Base-by-base conservation (phyloP, 2,888 invertebrate genomes). In the Conus canariensis region DNA sequence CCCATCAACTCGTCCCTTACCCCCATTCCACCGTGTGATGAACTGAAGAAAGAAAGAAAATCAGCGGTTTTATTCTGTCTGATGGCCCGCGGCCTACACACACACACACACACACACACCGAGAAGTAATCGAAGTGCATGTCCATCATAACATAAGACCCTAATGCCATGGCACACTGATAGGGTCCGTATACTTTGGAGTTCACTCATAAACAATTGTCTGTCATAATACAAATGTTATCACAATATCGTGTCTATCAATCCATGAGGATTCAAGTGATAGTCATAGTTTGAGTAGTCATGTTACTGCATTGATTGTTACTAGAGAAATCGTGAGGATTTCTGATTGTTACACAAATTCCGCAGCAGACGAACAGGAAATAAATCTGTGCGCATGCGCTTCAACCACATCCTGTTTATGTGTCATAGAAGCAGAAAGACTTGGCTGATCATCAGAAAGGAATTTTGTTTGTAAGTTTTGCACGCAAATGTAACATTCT, bases 331-430 rank as follows among this genome's bases (percentile, higher is more conserved):
- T 16, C 8, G 4, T 22, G 70, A 22, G 19, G 0, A 22, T 70
- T 16, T 70, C 8, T 16, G 8, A 16, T 70, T 70, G 70, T 8
- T 19, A 70, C 70, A 70, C 70, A 22, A 16, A 22, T 22, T 22
- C 30, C 25, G 25, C 25, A 77, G 77, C 77, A 77, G 77, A 25
- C n/a, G 45, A 58, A 58, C 22, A 87, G 87, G 56, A 74, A 64
- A 25, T 70, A 87, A 87, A 6, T 56, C 0, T 64, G n/a, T 19
- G 56, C 87, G 87, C 87, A 87, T 70, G 87, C 87, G 6, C 58
- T 9, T 56, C 22, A 9, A 56, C 6, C 87, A 74, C 87, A 70
- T 87, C 87, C 87, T 87, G 87, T 87, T 67, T 87, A 87, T 87
- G 87, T 87, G 87, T 87, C 87, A 87, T 70, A 70, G 67, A 16